These are phyloP conservation scores for Drosophila koepferae DNA, from an alignment of 2,888 invertebrate genomes.

Conservation along the genomic window DNA sequence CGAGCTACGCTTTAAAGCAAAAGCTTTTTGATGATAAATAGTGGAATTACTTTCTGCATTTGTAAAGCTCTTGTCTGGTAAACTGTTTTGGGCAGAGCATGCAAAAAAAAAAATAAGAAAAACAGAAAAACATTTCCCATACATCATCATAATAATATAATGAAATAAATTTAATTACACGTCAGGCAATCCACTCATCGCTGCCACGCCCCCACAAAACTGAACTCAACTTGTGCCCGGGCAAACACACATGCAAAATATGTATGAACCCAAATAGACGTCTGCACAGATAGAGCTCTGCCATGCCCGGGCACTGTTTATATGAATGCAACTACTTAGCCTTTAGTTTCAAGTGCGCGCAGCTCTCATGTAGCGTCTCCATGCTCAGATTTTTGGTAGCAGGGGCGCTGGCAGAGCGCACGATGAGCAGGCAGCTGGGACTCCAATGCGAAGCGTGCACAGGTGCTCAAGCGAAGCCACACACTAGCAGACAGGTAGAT, in stretches of 20 bases:
- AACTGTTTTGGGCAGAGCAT: conserved; percentile 5
- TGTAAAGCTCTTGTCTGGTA: conserved; percentile 2
- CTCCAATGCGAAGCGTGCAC: conserved; percentile 40
- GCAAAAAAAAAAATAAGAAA: neutral
- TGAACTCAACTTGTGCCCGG: conserved; percentile 27
- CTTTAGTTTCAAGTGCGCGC: conserved; percentile 72
- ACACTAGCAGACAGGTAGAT: conserved; percentile 38
- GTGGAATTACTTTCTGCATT: neutral
- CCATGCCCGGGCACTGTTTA: conserved; percentile 54
- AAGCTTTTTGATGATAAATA: neutral
- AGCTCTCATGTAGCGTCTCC: conserved; percentile 35
- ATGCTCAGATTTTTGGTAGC: conserved; percentile 11
- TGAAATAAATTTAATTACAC: conserved; percentile 75
- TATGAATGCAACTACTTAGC: conserved; percentile 79
- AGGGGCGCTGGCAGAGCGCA: neutral
- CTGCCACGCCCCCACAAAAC: conserved; percentile 13
- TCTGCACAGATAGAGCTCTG: conserved; percentile 37
- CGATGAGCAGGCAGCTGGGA: conserved; percentile 1
- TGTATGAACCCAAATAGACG: conserved; percentile 15
- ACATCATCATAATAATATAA: conserved; percentile 41
- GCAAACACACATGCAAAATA: conserved; percentile 31
- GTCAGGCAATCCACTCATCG: conserved; percentile 58
- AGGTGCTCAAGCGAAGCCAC: conserved; percentile 72
- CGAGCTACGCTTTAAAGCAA: neutral
- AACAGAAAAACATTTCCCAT: conserved; percentile 12